These are phyloP conservation scores for Sitta carolinensis DNA, from an alignment of 2,797 vertebrate genomes.

Conservation along the genomic window DNA sequence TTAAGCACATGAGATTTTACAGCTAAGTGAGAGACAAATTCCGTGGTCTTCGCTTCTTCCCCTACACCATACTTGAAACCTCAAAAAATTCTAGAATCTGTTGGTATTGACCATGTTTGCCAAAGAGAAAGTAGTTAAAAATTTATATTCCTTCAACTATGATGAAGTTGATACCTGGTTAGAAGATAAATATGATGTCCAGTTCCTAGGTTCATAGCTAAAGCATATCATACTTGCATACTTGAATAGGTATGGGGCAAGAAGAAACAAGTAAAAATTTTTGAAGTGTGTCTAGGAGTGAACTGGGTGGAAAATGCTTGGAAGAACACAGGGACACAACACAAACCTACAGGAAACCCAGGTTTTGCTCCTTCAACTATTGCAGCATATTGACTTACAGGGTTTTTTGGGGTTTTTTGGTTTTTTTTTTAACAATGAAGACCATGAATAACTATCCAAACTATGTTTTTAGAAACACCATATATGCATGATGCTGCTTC, in stretches of 20 bases:
- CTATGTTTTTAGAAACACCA: not conserved
- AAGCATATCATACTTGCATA: not conserved
- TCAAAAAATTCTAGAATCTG: not conserved
- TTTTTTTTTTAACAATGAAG: not conserved
- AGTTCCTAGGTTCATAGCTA: not conserved
- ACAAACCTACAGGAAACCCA: not conserved
- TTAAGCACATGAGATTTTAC: not conserved
- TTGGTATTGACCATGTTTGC: not conserved
- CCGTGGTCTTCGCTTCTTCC: not conserved
- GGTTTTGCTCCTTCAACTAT: not conserved
- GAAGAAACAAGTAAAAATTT: not conserved
- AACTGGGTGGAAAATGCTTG: not conserved
- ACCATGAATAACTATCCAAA: not conserved
- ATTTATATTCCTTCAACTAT: not conserved
- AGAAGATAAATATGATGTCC: not conserved
- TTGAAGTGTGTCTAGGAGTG: not conserved
- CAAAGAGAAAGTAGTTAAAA: not conserved
- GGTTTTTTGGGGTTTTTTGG: too few species aligned
- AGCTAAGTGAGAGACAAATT: not conserved
- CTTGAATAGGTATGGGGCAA: not conserved
- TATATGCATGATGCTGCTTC: not conserved
- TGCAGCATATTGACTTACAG: not conserved
- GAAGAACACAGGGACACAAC: not conserved
- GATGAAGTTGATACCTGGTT: not conserved
- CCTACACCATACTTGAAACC: not conserved